A percentile compares a stretch with the other conserved stretches of the same genome.
These are phyloP conservation scores for Omphaloscelis lunosa DNA, from an alignment of 2,888 invertebrate genomes.

Conservation along the genomic window DNA sequence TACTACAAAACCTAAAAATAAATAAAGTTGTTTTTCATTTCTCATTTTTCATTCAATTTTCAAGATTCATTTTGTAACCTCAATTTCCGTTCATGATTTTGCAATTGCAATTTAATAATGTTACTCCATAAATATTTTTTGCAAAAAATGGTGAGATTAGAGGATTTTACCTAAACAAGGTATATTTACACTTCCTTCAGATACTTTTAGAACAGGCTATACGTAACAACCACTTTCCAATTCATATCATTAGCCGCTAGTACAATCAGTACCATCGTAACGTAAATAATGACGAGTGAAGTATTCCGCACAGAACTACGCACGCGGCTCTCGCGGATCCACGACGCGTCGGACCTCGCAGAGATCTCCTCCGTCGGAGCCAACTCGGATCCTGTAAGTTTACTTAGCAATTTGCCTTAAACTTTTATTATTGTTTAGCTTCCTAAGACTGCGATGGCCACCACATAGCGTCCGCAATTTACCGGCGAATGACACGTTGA, in stretches of 20 bases:
- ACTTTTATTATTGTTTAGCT: neutral
- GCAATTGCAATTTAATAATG: neutral
- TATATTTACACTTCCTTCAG: neutral
- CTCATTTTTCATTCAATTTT: too few species aligned
- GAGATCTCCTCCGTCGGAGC: slow-evolving; percentile 91
- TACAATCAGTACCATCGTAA: slow-evolving; percentile 11
- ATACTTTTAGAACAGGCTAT: neutral
- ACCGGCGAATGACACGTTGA: too few species aligned
- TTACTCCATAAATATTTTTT: neutral
- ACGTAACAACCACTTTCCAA: neutral
- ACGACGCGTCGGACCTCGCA: slow-evolving; percentile 92
- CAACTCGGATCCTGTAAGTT: slow-evolving; percentile 88
- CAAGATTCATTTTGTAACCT: neutral
- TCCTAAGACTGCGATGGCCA: too few species aligned
- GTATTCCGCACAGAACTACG: slow-evolving; percentile 91
- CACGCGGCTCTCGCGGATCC: slow-evolving; percentile 91
- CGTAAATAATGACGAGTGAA: slow-evolving; percentile 83
- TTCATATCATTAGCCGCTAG: neutral
- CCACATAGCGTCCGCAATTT: too few species aligned
- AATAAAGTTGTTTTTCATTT: too few species aligned
- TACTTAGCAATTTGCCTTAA: neutral
- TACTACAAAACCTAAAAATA: too few species aligned
- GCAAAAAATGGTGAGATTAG: neutral
- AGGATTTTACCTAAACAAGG: neutral
- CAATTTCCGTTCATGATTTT: neutral